Base-by-base conservation (phyloP, 2,113 vertebrate genomes). In the Furnarius figulus region DNA sequence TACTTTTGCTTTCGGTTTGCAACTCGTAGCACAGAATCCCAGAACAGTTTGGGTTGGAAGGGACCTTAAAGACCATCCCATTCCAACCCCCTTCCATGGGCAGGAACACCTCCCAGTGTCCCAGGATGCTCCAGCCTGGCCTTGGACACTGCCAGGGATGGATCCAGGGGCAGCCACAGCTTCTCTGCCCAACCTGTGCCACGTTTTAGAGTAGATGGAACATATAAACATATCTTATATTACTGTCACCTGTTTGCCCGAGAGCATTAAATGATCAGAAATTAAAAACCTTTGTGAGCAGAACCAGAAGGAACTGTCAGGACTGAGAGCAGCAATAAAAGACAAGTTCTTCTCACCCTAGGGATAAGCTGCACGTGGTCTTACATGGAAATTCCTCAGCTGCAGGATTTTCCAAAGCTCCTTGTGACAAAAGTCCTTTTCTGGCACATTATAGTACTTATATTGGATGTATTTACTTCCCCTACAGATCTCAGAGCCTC, bases 311-410 rank as follows among this genome's bases (percentile, higher is more conserved):
- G 20, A 73, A 27, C 22, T 61, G 21, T 4, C 39, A 18, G 0
- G 1, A 13, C 4, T 33, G 3, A 3, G 2, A 39, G 5, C 4
- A n/a, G 22, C 5, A 37, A 42, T 4, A 49, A 49, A 17, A 8
- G 3, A 8, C 2, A 74, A 63, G 5, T 50, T 15, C 2, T 39
- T 30, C 8, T 35, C 35, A 8, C 6, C 42, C 22, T 20, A 19
- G 52, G 2, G 24, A 25, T 3, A 14, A 81, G 20, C 17, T 5
- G 5, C 24, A 6, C 2, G 5, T 22, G 3, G 9, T 3, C 9
- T 62, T 30, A 3, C 27, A 25, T 0, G 4, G 7, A 50, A 14
- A 7, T 0, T 4, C 44, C 31, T 8, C 19, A 66, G 7, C 16
- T 5, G 7, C 8, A n/a, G 49, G 52, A n/a, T 40, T 50, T 30